Evolutionary conservation across 1,140 invertebrate genomes (phyloP).

Genomic region (Procambarus clarkii): DNA sequence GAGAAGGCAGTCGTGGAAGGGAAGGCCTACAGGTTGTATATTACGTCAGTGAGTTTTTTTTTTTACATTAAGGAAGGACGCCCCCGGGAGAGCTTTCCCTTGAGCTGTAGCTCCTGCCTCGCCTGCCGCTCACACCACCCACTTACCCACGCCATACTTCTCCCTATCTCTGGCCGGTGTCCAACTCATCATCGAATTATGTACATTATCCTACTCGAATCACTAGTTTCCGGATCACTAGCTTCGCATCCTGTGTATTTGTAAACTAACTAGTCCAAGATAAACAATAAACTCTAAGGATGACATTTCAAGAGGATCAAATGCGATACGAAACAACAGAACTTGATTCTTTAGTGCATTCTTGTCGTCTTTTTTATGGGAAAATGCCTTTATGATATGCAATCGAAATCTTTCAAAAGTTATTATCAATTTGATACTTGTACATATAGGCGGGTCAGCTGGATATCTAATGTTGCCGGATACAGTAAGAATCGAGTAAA

Average conservation of each 20-base stretch:
- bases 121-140: background rate
- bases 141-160: constrained; percentile 75
- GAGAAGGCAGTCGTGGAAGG: too few relatives aligned
- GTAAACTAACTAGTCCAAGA: constrained; percentile 37
- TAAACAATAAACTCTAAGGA: constrained; percentile 45
- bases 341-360: background rate
- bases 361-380: background rate
- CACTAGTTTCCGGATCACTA: constrained; percentile 29
- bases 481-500: background rate
- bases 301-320: constrained; percentile 2
- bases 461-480: constrained; percentile 56
- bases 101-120: background rate
- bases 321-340: background rate
- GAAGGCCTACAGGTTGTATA: background rate
- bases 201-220: constrained; percentile 40
- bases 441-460: constrained; percentile 62
- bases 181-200: constrained; percentile 71
- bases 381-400: background rate
- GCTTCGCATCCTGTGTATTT: constrained; percentile 52
- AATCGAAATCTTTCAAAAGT: background rate
- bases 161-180: constrained; percentile 74
- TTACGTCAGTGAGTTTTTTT: background rate
- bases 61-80: background rate
- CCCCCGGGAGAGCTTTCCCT: background rate
- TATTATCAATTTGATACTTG: background rate